Base-by-base conservation (phyloP, 1,140 invertebrate species). In the Gerris buenoi region DNA sequence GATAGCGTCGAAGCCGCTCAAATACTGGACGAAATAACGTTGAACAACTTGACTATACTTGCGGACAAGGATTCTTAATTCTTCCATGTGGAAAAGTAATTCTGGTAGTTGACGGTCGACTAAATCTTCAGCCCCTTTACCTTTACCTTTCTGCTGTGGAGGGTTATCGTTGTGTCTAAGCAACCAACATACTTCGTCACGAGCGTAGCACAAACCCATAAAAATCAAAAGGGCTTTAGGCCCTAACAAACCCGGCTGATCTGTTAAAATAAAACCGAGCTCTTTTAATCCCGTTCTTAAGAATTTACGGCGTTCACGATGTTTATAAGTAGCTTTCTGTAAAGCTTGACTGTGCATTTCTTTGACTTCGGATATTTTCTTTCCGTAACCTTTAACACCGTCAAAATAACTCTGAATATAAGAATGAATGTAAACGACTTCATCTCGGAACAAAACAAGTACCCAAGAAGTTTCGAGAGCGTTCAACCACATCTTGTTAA, bases 1-100 rank as follows among this genome's bases (percentile, higher is more conserved):
- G 25, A 94, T 89, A 29, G 95, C 91, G 82, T 99, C 97, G 79
- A 93, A 98, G 13, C 94, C 93, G 28, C 90, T 87, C 29, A 99
- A 80, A 82, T 95, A 98, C 78, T 98, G 95, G 25, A 98, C 89
- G 79, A 98, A 98, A 79, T 99, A 99, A 68, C 95, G 82, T 77
- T 98, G 95, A 79, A 99, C 90, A 1, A 99, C 95, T 82, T 97
- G 91, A 72, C 89, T 93, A 76, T 97, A 96, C 76, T 97, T 97
- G 65, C 92, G 83, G 2, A 97, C 90, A 59, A 98, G 75, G 46
- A 90, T 82, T 76, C 95, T 83, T 26, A 99, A 78, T 79, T 99
- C 97, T 78, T 98, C 95, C 85, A 98, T 97, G 72, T 98, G 94
- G 77, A 98, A 99, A 0, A 99, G 79, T 26, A 99, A 79, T 80